Conservation (phyloP, 2,113 vertebrate genomes). For the Calyptomena viridis region DNA sequence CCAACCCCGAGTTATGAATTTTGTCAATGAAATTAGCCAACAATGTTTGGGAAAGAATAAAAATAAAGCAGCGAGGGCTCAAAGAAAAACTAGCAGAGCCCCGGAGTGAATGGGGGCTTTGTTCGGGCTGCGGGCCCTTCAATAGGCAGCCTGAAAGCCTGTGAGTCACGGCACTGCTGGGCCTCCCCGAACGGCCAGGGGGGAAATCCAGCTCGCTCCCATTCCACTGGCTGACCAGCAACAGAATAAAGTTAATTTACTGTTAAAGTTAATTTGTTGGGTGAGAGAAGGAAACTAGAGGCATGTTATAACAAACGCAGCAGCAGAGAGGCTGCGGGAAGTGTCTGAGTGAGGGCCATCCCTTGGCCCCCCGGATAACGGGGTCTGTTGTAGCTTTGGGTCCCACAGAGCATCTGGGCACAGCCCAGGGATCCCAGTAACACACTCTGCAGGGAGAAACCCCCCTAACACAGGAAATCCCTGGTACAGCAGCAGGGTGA, state of each 20-base stretch:
- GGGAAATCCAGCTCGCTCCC: not conserved
- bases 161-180: conserved; percentile 6
- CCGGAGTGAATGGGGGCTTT: conserved; percentile 42
- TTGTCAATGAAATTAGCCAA: conserved; percentile 71
- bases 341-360: not conserved
- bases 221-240: not conserved
- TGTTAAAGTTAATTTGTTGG: conserved; percentile 38
- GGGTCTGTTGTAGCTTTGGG: fast-evolving
- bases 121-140: conserved; percentile 18
- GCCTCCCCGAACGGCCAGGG: not conserved
- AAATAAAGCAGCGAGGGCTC: conserved; percentile 43
- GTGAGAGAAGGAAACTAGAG: not conserved
- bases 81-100: conserved; percentile 26
- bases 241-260: conserved; percentile 41
- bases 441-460: not conserved
- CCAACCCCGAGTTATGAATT: conserved; percentile 62
- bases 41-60: conserved; percentile 56
- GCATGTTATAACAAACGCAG: not conserved
- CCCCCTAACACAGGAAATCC: fast-evolving
- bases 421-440: fast-evolving
- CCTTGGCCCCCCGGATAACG: fast-evolving
- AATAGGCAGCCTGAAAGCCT: conserved; percentile 58
- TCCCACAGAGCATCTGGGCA: not conserved
- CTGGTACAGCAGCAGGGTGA: fast-evolving
- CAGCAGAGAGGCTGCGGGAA: not conserved